Percentiles rank a stretch among this genome's conserved stretches.
These are phyloP conservation scores for Chromis chromis DNA, from an alignment of 2,797 vertebrate species.

Conservation along the genomic window DNA sequence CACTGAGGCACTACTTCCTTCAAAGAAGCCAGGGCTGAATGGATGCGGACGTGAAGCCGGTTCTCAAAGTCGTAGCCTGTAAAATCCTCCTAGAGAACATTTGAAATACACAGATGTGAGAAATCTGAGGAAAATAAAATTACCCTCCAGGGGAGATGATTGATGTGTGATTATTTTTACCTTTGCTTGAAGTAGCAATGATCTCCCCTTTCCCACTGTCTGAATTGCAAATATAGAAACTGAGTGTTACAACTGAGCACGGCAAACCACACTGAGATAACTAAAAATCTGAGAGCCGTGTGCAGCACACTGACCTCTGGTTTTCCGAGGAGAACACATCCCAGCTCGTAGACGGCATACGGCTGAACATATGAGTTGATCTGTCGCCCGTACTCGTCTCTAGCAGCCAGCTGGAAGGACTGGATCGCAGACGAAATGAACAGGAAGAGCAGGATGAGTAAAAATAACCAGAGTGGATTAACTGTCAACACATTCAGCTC, in stretches of 20 bases:
- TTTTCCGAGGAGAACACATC: slow-evolving; percentile 92
- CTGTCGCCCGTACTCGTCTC: slow-evolving; percentile 92
- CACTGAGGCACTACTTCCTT: slow-evolving; percentile 95
- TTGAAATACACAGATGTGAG: background rate
- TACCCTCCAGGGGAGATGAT: background rate
- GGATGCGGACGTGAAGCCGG: slow-evolving; percentile 94
- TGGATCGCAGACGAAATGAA: slow-evolving; percentile 63
- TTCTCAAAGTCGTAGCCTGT: slow-evolving; percentile 98
- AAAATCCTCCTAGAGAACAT: slow-evolving; percentile 90
- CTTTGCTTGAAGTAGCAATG: slow-evolving; percentile 96
- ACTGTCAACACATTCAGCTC: background rate
- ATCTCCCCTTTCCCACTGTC: slow-evolving; percentile 94
- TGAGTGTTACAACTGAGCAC: slow-evolving; percentile 6
- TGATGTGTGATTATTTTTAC: slow-evolving; percentile 77
- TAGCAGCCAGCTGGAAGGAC: slow-evolving; percentile 93
- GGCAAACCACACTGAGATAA: background rate
- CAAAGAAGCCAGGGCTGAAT: slow-evolving; percentile 92
- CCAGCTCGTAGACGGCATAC: slow-evolving; percentile 96
- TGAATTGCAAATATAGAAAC: slow-evolving; percentile 71
- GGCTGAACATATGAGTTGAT: slow-evolving; percentile 94
- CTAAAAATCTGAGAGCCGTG: background rate
- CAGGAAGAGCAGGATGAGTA: slow-evolving; percentile 2
- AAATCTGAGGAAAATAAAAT: too few species aligned
- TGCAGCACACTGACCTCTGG: slow-evolving; percentile 87
- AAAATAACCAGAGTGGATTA: background rate